A percentile compares a stretch with the other conserved stretches of the same genome.
These are phyloP conservation scores for Heliconius hortense DNA, from an alignment of 2,888 invertebrate species.

Conservation along the genomic window DNA sequence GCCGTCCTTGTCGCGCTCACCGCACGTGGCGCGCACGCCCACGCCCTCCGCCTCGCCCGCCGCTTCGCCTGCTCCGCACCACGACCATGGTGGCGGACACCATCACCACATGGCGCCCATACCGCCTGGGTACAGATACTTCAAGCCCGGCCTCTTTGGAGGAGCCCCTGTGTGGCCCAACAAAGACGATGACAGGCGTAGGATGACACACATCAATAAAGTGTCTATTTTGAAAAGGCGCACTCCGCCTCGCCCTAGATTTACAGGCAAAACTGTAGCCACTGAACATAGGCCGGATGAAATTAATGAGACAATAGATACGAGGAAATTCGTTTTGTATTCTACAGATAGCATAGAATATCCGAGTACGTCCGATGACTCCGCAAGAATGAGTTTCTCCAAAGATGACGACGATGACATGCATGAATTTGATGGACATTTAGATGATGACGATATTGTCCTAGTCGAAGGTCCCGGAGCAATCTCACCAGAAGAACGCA, in stretches of 20 bases:
- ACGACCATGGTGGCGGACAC: slow-evolving; percentile 61
- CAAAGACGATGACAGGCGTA: slow-evolving; percentile 66
- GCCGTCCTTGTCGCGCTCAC: slow-evolving; percentile 80
- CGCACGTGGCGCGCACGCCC: slow-evolving; percentile 78
- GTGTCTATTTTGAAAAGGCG: slow-evolving; percentile 83
- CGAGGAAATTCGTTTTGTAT: slow-evolving; percentile 85
- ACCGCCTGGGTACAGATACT: slow-evolving; percentile 83
- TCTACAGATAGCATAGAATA: slow-evolving; percentile 84
- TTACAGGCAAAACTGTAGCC: slow-evolving; percentile 60
- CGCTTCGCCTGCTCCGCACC: slow-evolving; percentile 66
- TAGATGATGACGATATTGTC: slow-evolving; percentile 84
- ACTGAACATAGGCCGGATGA: slow-evolving; percentile 46
- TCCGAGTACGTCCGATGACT: slow-evolving; percentile 80
- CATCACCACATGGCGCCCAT: slow-evolving; percentile 79
- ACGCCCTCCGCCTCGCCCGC: slow-evolving; percentile 70
- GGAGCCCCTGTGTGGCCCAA: slow-evolving; percentile 86
- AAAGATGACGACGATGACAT: slow-evolving; percentile 67
- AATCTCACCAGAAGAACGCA: slow-evolving; percentile 84
- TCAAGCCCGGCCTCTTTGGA: slow-evolving; percentile 84
- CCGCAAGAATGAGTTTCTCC: slow-evolving; percentile 62
- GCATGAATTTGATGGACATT: slow-evolving; percentile 62
- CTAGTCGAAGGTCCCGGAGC: slow-evolving; percentile 81
- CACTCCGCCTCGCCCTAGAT: slow-evolving; percentile 81
- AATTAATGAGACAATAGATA: slow-evolving; percentile 71
- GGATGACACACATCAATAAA: slow-evolving; percentile 70